Conservation (phyloP, 2,113 vertebrate species). For the Syrrhaptes paradoxus region DNA sequence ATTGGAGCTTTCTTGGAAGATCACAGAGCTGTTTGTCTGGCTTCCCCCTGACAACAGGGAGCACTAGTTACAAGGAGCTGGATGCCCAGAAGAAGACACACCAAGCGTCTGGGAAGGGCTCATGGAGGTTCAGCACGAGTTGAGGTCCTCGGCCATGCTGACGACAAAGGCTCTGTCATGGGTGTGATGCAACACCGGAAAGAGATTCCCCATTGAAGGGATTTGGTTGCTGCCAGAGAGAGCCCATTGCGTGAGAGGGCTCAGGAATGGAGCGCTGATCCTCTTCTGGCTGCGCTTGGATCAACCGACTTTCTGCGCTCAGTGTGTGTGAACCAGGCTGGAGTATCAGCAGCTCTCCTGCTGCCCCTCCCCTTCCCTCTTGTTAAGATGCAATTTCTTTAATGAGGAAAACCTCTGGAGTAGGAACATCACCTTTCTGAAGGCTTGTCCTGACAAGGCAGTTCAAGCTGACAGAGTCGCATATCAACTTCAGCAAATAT, state of each 20-base stretch:
- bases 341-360: slow-evolving; percentile 43
- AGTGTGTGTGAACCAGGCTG: background rate
- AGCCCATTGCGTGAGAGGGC: background rate
- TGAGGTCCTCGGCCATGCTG: fast-evolving
- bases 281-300: background rate
- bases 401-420: slow-evolving; percentile 73
- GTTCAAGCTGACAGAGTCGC: slow-evolving; percentile 77
- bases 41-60: background rate
- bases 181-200: background rate
- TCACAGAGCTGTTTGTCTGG: background rate
- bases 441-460: slow-evolving; percentile 81
- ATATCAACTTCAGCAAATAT: slow-evolving; percentile 80
- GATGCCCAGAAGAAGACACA: background rate
- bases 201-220: background rate
- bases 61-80: background rate
- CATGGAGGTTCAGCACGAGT: background rate
- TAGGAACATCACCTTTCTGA: slow-evolving; percentile 75
- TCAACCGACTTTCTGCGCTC: background rate
- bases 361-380: slow-evolving; percentile 49
- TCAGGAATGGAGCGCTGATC: background rate
- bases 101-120: background rate
- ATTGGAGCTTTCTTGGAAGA: background rate
- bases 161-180: background rate
- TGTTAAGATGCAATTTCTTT: slow-evolving; percentile 75
- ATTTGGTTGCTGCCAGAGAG: background rate